Evolutionary conservation across 2,797 vertebrate species (phyloP), one percentile per base, ranked within the genome.

Genomic region (Enteromius mattozi): DNA sequence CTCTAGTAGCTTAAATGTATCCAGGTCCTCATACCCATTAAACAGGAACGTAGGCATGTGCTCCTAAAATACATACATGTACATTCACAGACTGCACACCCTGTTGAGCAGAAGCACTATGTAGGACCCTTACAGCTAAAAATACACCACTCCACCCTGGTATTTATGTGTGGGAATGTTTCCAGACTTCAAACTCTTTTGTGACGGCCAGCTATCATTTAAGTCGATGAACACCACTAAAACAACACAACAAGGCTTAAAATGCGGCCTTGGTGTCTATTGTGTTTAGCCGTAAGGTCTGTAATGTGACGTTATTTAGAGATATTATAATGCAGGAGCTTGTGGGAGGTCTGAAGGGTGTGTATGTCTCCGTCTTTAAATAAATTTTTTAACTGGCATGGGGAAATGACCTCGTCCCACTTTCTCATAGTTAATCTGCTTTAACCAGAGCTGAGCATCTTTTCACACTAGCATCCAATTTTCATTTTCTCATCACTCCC

Each of bases 21-120:
- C 98, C 91, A 99, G 88, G 89, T 99, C 98, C 92, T 99, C 98
- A 74, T 99, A 99, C 17, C 98, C 98, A 37, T 99, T 99, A 91
- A 99, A 98, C 47, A 99, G 90, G 92, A 99, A 99, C 3, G 98
- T 99, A 63, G 98, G 98, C 98, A 99, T 99, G 92, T 99, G 98
- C 87, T 99, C 98, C 98, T 99, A 89, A 0, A 70, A 85, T 27
- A 85, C 16, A 87, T n/a, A 84, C 72, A 78, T 70, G 76, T 61
- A 75, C 35, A 84, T 69, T 76, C 81, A 86, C 86, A 83, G 77
- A 65, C 78, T 71, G 12, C 84, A 86, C 83, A 86, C 70, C 82
- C 86, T 65, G 63, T 70, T 77, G 30, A 49, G 56, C 61, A 61
- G 75, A 33, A 33, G 30, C 69, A 78, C 75, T 35, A 83, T 33